phyloP scores from a whole-genome alignment of 2,888 invertebrate species.

The Megaustenia siamemsis region DNA sequence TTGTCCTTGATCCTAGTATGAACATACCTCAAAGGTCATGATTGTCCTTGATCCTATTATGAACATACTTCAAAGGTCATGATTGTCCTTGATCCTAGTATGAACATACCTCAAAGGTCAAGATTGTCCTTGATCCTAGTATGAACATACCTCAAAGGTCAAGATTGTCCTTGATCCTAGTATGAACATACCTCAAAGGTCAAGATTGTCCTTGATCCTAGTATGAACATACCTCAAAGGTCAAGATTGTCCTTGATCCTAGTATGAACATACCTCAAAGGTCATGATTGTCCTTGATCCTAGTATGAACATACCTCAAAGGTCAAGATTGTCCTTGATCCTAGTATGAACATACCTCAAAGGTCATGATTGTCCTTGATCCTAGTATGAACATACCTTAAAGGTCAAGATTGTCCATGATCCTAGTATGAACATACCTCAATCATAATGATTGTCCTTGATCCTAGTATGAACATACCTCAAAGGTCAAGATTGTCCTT shows the following conservation, averaged over 20 bases:
- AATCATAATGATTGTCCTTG: too few species aligned
- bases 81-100: constrained; percentile 37
- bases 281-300: too few species aligned
- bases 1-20: constrained; percentile 38
- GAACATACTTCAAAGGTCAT: not conserved
- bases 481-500: not conserved
- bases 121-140: too few species aligned
- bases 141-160: not conserved
- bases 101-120: constrained; percentile 57
- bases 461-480: not conserved
- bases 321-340: not conserved
- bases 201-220: too few species aligned
- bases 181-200: constrained; percentile 59
- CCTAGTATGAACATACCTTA: not conserved
- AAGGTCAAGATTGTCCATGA: not conserved
- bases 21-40: too few species aligned
- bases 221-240: not conserved
- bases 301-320: not conserved
- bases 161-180: not conserved
- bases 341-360: constrained; percentile 57
- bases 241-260: not conserved
- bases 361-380: too few species aligned
- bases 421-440: constrained; percentile 56
- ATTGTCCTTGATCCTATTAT: too few species aligned
- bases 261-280: constrained; percentile 58